phyloP scores from a whole-genome alignment of 2,888 invertebrate species.

The Cephalotes varians region DNA sequence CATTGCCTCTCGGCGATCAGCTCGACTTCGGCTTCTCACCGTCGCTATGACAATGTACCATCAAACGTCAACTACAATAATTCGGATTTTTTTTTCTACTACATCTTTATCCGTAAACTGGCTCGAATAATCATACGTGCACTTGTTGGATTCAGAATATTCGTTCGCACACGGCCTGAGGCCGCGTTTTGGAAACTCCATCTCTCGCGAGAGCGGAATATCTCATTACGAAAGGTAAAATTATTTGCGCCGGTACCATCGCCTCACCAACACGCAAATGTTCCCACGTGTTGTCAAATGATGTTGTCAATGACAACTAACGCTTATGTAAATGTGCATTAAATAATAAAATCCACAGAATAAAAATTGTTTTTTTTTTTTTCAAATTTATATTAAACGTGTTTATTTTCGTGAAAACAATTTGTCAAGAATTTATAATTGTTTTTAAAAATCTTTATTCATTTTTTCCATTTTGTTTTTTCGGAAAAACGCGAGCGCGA shows the following conservation, averaged over 20 bases:
- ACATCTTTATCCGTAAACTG: neutral
- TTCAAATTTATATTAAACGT: neutral
- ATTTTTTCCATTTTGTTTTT: neutral
- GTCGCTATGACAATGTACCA: conserved; percentile 29
- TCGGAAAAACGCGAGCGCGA: neutral
- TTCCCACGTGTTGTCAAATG: neutral
- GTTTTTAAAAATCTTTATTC: neutral
- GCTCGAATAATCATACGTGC: neutral
- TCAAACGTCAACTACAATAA: neutral
- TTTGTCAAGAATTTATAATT: neutral
- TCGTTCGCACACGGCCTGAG: neutral
- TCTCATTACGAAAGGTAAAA: neutral
- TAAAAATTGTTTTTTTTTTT: neutral
- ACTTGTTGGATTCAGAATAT: neutral
- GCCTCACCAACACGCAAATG: neutral
- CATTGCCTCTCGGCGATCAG: conserved; percentile 50
- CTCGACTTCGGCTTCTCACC: conserved; percentile 32
- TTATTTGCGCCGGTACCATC: neutral
- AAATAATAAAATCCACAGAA: neutral
- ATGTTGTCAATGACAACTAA: neutral
- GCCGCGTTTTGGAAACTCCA: neutral
- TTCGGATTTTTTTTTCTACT: neutral
- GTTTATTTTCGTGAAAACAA: neutral
- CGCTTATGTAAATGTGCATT: neutral
- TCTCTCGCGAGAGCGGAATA: neutral